phyloP scores from a whole-genome alignment of 2,888 invertebrate genomes.

The Melolontha melolontha region DNA sequence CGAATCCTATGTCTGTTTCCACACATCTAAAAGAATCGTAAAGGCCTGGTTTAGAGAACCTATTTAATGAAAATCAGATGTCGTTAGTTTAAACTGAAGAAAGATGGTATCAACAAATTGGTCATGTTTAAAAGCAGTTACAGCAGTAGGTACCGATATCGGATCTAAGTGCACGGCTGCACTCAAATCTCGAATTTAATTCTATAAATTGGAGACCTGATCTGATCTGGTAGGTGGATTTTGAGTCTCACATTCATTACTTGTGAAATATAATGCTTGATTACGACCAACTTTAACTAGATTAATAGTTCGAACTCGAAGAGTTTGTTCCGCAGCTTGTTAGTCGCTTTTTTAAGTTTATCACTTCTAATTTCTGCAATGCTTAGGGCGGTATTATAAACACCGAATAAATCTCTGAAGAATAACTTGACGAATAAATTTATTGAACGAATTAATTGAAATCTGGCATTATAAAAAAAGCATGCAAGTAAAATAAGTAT shows the following conservation, averaged over 20 bases:
- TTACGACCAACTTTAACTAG: slow-evolving; percentile 12
- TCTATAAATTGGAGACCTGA: slow-evolving; percentile 50
- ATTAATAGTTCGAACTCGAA: neutral
- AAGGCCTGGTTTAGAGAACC: neutral
- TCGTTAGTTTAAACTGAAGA: slow-evolving; percentile 23
- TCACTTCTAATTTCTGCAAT: too few relatives aligned
- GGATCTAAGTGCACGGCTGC: slow-evolving; percentile 28
- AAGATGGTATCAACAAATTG: slow-evolving; percentile 60
- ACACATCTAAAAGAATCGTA: neutral
- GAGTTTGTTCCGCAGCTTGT: too few relatives aligned
- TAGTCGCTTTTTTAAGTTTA: too few relatives aligned
- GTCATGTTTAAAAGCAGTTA: slow-evolving; percentile 58
- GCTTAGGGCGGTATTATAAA: too few relatives aligned
- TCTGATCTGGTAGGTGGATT: slow-evolving; percentile 42
- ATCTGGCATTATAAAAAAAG: too few relatives aligned
- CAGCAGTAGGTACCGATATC: slow-evolving; percentile 35
- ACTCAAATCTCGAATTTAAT: slow-evolving; percentile 43
- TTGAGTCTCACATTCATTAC: slow-evolving; percentile 45
- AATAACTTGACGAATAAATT: too few relatives aligned
- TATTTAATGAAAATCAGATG: slow-evolving; percentile 9
- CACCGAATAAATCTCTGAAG: too few relatives aligned
- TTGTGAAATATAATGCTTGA: slow-evolving; percentile 43
- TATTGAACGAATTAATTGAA: too few relatives aligned
- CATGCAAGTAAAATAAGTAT: too few relatives aligned
- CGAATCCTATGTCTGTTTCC: neutral